A percentile compares a stretch with the other conserved stretches of the same genome.
phyloP scores from a whole-genome alignment of 1,140 invertebrate genomes.

The Branchinecta lindahli region DNA sequence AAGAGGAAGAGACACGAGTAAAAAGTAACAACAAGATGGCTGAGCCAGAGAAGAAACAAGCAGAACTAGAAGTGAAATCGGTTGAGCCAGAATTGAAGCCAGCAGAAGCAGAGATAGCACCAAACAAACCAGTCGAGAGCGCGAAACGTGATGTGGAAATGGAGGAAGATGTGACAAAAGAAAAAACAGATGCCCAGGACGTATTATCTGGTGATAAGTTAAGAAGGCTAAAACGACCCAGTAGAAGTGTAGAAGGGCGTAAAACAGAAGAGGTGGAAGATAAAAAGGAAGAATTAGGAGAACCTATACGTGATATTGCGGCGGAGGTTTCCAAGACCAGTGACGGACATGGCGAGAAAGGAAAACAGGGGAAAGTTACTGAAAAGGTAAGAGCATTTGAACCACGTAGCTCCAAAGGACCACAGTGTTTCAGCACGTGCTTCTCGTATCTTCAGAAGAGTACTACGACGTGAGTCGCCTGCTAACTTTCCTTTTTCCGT shows the following conservation, averaged over 20 bases:
- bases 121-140: background rate
- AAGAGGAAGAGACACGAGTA: conserved; percentile 5
- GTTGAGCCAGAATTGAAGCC: background rate
- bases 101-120: background rate
- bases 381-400: too few species aligned
- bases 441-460: too few species aligned
- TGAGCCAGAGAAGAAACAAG: background rate
- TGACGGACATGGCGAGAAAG: too few species aligned
- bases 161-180: background rate
- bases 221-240: too few species aligned
- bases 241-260: background rate
- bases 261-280: background rate
- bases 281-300: background rate
- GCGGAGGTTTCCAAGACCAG: too few species aligned
- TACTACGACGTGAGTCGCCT: too few species aligned
- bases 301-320: background rate
- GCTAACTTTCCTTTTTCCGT: too few species aligned
- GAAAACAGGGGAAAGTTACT: too few species aligned
- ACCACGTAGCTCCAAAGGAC: too few species aligned
- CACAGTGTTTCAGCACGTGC: too few species aligned
- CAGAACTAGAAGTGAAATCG: conserved; percentile 12
- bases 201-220: too few species aligned
- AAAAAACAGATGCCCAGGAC: conserved; percentile 9
- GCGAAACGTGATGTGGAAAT: conserved; percentile 14
- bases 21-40: background rate